Evolutionary conservation across 2,113 vertebrate species (phyloP).

Genomic region (Nothobranchius furzeri): DNA sequence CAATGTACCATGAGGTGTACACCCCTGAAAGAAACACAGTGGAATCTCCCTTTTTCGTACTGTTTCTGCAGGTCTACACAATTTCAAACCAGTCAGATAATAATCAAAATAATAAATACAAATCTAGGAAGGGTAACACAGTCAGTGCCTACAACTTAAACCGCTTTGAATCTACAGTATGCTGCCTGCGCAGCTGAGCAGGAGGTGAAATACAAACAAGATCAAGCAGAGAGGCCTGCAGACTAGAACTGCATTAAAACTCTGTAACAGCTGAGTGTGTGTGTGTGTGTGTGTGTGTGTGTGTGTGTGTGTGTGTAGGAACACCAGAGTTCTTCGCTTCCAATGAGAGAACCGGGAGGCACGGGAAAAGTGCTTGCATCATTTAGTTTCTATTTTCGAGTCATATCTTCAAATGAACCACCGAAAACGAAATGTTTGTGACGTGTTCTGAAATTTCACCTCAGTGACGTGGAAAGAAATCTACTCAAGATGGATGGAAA

Average conservation of each 20-base stretch:
- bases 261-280: conserved; percentile 61
- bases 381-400: conserved; percentile 63
- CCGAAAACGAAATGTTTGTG: conserved; percentile 50
- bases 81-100: conserved; percentile 69
- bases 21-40: conserved; percentile 89
- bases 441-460: conserved; percentile 52
- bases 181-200: conserved; percentile 43
- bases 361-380: conserved; percentile 80
- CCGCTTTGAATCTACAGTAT: conserved; percentile 62
- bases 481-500: conserved; percentile 52
- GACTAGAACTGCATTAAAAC: conserved; percentile 51
- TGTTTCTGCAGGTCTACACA: conserved; percentile 84
- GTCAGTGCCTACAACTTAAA: conserved; percentile 70
- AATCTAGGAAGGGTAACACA: conserved; percentile 69
- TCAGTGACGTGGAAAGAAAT: conserved; percentile 55
- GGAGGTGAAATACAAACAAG: conserved; percentile 52
- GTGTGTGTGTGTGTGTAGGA: conserved; percentile 55
- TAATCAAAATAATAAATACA: background rate
- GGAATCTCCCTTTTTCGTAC: conserved; percentile 85
- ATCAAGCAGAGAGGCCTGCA: conserved; percentile 57
- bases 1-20: conserved; percentile 90
- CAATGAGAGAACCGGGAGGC: conserved; percentile 63
- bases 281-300: conserved; percentile 56
- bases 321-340: conserved; percentile 48
- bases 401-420: conserved; percentile 64